Base-by-base conservation (phyloP, 2,113 vertebrate species). In the Sander vitreus region DNA sequence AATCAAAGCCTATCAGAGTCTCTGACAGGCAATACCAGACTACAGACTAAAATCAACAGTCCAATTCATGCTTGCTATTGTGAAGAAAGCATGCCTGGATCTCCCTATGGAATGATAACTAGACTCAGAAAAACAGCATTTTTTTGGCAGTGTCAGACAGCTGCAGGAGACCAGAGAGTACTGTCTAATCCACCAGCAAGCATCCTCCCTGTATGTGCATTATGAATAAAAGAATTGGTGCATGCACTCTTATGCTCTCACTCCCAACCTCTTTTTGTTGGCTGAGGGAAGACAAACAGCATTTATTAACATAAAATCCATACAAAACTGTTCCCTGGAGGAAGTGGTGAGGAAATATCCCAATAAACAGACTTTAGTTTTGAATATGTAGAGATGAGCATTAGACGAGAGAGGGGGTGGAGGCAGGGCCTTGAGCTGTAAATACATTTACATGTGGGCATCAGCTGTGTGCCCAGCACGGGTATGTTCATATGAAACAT, bases 151-250 rank as follows among this genome's bases (percentile, higher is more conserved):
- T 72, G 74, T 88, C 73, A 78, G 54, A 85, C 62, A 76, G 67
- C 84, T 85, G 67, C 55, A 74, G 80, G 85, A 78, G 71, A 69
- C 18, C 2, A 12, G 65, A 79, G 70, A 54, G 30, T 3, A 36
- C 30, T 27, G 73, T 78, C 78, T 79, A 64, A 86, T 88, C 62
- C 48, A 67, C 43, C 76, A 68, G 55, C 69, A 57, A 50, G 65
- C 51, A 30, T 72, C 71, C 62, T 67, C 33, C 67, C 54, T 79
- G 48, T 62, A 51, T 62, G 64, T 60, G 66, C 74, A 65, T 25
- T 54, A 88, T 84, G 84, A 92, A 88, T 89, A 87, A 88, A 85
- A 75, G 50, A 89, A 88, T 10, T 64, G 55, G 48, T 86, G 73
- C 69, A 39, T 12, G 27, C 58, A 62, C 63, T 79, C 53, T 43